phyloP scores from a whole-genome alignment of 2,888 invertebrate species.

The Clanis bilineata region DNA sequence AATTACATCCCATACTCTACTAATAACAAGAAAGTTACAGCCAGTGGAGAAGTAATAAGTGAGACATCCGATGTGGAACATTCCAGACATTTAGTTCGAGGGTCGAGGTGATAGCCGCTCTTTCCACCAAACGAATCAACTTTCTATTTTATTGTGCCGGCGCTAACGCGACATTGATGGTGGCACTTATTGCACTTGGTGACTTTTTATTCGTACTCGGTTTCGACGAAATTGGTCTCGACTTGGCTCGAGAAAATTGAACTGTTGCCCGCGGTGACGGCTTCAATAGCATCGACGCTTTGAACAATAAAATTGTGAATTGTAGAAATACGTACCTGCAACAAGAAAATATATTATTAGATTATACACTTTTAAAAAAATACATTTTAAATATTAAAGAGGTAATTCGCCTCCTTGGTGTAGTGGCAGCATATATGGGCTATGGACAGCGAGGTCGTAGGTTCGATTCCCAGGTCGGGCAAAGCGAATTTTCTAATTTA shows the following conservation, averaged over 20 bases:
- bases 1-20: neutral
- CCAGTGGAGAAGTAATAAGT: slow-evolving; percentile 4
- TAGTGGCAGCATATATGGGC: too few species aligned
- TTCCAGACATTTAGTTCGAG: slow-evolving; percentile 9
- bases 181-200: slow-evolving; percentile 74
- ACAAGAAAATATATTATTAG: slow-evolving; percentile 33
- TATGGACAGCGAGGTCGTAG: too few species aligned
- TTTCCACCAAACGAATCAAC: slow-evolving; percentile 58
- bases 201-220: slow-evolving; percentile 59
- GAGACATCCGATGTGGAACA: neutral
- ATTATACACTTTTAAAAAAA: neutral
- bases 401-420: too few species aligned
- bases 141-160: slow-evolving; percentile 79
- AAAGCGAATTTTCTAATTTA: too few species aligned
- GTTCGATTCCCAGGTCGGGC: too few species aligned
- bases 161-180: slow-evolving; percentile 76
- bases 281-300: slow-evolving; percentile 36
- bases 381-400: neutral
- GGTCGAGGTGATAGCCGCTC: slow-evolving; percentile 28
- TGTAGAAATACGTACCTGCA: slow-evolving; percentile 52
- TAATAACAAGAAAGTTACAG: slow-evolving; percentile 9
- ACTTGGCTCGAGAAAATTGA: slow-evolving; percentile 49
- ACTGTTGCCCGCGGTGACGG: slow-evolving; percentile 42
- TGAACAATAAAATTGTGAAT: slow-evolving; percentile 29
- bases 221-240: slow-evolving; percentile 51